Base-by-base conservation (phyloP, 2,113 vertebrate species). In the Todiramphus saurophagus region DNA sequence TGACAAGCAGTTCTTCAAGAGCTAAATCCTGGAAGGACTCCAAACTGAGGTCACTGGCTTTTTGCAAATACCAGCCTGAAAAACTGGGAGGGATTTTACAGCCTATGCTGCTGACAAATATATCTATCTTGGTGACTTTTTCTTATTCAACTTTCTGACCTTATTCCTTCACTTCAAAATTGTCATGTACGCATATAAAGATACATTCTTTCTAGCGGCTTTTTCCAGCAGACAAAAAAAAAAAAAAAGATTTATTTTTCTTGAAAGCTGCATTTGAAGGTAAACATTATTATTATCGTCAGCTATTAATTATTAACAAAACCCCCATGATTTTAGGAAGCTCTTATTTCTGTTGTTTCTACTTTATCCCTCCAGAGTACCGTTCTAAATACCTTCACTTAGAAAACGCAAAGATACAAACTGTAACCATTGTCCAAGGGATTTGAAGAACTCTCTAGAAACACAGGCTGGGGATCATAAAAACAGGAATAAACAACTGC, bases 1-100 rank as follows among this genome's bases (percentile, higher is more conserved):
- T 94, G 94, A 96, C 93, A 94, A 96, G 89, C 86, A 94, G 83
- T 83, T 95, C 82, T 97, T 96, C 66, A 89, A 94, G 62, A 96
- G 72, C 84, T 90, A 76, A 94, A 93, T 92, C 67, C 87, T 96
- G 91, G 93, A 98, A 97, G 93, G 58, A 62, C 83, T 97, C 96
- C 95, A 96, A 76, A 90, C 58, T 78, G 79, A 96, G 95, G 83
- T 46, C 87, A 84, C 48, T 84, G 59, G 14, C 23, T 97, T 91
- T 84, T 69, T 76, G 56, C 68, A 86, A 94, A 89, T 48, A 80
- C 37, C 51, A 92, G 43, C 33, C 72, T 89, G 39, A 28, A 89
- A 55, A 88, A 94, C 94, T 78, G 53, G 58, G 70, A 96, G 60
- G 19, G 63, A 59, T 55, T 83, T 64, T 69, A 80, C 30, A 37